Percentiles rank a stretch among this genome's conserved stretches.
Conservation (phyloP, 2,888 invertebrate genomes). For the Gastracanthus pulcherrimus region DNA sequence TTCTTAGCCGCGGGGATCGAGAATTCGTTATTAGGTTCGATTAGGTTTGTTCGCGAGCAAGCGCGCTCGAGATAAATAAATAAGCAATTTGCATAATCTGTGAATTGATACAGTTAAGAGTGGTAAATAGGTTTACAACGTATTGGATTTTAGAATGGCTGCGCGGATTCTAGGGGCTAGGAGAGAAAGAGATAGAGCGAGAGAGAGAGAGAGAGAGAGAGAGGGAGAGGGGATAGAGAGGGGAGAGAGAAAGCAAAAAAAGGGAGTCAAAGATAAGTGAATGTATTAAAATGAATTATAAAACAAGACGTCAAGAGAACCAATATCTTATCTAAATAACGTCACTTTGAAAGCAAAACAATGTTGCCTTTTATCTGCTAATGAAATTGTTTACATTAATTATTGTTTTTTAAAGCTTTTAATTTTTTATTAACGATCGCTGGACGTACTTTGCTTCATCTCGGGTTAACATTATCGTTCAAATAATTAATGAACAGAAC, state of each 20-base stretch:
- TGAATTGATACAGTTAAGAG: not conserved
- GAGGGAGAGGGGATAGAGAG: too few relatives aligned
- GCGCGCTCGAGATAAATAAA: not conserved
- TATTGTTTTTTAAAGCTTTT: conserved; percentile 11
- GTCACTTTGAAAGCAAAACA: conserved; percentile 51
- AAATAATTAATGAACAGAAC: conserved; percentile 16
- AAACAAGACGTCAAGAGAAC: conserved; percentile 22
- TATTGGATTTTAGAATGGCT: not conserved
- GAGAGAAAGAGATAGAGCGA: too few relatives aligned
- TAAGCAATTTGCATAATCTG: not conserved
- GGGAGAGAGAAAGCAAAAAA: too few relatives aligned
- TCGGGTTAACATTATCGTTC: not conserved
- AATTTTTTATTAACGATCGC: not conserved
- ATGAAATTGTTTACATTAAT: conserved; percentile 45
- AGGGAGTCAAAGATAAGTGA: not conserved
- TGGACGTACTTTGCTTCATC: too few relatives aligned
- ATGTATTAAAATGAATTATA: too few relatives aligned
- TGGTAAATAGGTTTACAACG: not conserved
- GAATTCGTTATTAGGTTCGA: too few relatives aligned
- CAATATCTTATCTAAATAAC: conserved; percentile 45
- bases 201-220: too few relatives aligned
- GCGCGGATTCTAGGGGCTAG: not conserved
- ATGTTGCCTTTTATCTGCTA: conserved; percentile 33
- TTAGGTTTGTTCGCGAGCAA: not conserved
- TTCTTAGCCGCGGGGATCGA: not conserved